These are phyloP conservation scores for Oscheius sp. DNA, from an alignment of 2,888 invertebrate species.

Conservation along the genomic window DNA sequence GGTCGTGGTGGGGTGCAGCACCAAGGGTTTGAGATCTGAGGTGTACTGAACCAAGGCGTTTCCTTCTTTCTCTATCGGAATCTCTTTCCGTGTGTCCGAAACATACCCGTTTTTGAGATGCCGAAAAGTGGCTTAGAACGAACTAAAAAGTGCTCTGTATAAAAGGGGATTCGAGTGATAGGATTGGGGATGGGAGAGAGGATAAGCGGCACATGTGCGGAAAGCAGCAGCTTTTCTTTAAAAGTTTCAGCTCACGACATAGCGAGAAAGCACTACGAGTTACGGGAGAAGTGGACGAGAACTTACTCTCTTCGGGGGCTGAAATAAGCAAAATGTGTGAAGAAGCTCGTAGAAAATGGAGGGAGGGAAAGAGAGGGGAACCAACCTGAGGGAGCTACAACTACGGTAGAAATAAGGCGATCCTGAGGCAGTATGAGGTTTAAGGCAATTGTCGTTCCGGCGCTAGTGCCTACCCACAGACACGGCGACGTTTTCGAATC, in stretches of 20 bases:
- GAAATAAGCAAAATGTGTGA: slow-evolving; percentile 36
- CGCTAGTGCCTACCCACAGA: slow-evolving; percentile 96
- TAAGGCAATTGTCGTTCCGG: slow-evolving; percentile 94
- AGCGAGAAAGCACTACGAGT: slow-evolving; percentile 37
- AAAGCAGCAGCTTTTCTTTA: slow-evolving; percentile 31
- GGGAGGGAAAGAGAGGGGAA: slow-evolving; percentile 16
- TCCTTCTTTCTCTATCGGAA: neutral
- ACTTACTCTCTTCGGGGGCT: slow-evolving; percentile 54
- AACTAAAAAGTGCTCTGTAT: slow-evolving; percentile 27
- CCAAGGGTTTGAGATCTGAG: too few relatives aligned
- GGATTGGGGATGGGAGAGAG: neutral
- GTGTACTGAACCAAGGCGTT: slow-evolving; percentile 1
- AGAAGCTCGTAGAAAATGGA: slow-evolving; percentile 34
- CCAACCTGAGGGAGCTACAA: slow-evolving; percentile 70
- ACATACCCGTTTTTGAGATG: slow-evolving; percentile 31
- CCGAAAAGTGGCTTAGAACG: slow-evolving; percentile 18
- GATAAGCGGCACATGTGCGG: slow-evolving; percentile 14
- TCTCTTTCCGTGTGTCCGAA: slow-evolving; percentile 11
- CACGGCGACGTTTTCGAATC: slow-evolving; percentile 82
- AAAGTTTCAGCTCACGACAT: slow-evolving; percentile 15
- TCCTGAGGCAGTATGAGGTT: slow-evolving; percentile 84
- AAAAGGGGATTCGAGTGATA: neutral
- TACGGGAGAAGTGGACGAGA: slow-evolving; percentile 32
- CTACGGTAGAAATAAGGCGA: slow-evolving; percentile 60
- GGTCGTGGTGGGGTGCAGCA: neutral